Evolutionary conservation across 2,113 vertebrate species (phyloP).

Genomic region (Daphoenositta chrysoptera): DNA sequence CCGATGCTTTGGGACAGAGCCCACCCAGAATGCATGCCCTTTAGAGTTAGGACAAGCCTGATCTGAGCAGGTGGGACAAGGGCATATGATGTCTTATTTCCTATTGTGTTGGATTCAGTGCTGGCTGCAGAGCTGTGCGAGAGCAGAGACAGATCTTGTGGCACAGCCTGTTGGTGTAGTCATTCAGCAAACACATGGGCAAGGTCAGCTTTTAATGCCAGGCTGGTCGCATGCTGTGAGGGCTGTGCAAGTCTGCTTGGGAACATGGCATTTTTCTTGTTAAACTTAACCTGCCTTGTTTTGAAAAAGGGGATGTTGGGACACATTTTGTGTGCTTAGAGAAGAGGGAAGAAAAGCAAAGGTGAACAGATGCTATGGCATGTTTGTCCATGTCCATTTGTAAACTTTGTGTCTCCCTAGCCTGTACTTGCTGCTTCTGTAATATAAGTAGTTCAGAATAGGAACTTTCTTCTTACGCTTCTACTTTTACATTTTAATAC

Average conservation of each 20-base stretch:
- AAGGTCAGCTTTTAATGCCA: neutral
- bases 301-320: neutral
- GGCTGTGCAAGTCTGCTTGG: neutral
- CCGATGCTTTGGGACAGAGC: neutral
- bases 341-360: neutral
- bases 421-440: neutral
- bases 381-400: neutral
- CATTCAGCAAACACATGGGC: neutral
- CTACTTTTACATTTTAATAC: neutral
- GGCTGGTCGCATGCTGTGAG: accelerated
- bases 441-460: neutral
- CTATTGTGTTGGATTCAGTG: neutral
- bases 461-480: neutral
- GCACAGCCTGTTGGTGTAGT: neutral
- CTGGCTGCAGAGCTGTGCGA: neutral
- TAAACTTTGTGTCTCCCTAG: neutral
- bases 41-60: neutral
- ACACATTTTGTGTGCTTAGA: neutral
- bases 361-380: neutral
- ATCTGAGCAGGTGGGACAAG: neutral
- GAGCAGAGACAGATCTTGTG: neutral
- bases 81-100: neutral
- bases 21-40: neutral
- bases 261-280: neutral
- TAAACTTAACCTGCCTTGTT: neutral